These are phyloP conservation scores for Carassius carassius DNA, from an alignment of 2,113 vertebrate genomes.

Conservation along the genomic window DNA sequence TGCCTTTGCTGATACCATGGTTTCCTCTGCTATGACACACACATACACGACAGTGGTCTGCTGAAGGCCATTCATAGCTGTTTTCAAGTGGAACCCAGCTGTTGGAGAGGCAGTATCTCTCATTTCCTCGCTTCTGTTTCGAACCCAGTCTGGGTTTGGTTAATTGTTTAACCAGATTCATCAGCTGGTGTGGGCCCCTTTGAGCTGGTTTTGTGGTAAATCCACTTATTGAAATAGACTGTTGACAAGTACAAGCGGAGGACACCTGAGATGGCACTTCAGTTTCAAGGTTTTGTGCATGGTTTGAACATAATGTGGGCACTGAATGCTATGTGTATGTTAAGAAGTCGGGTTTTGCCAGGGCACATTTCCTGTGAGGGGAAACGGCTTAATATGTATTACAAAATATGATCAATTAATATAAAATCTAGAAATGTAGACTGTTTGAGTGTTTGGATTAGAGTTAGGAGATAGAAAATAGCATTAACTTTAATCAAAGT, in stretches of 20 bases:
- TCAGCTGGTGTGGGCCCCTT: slow-evolving; percentile 46
- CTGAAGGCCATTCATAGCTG: slow-evolving; percentile 61
- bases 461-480: too few species aligned
- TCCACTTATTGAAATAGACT: slow-evolving; percentile 51
- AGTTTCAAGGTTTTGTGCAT: slow-evolving; percentile 45
- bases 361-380: too few species aligned
- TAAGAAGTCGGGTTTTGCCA: neutral
- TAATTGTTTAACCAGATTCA: slow-evolving; percentile 58
- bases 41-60: slow-evolving; percentile 38
- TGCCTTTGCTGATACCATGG: slow-evolving; percentile 60
- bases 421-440: neutral
- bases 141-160: slow-evolving; percentile 37
- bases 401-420: neutral
- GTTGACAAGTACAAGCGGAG: slow-evolving; percentile 39
- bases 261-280: slow-evolving; percentile 52
- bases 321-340: neutral
- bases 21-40: slow-evolving; percentile 44
- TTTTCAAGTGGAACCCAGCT: slow-evolving; percentile 59
- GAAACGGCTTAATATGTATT: too few species aligned
- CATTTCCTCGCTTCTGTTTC: slow-evolving; percentile 27
- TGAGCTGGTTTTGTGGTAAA: slow-evolving; percentile 55
- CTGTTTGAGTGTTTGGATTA: neutral
- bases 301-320: slow-evolving; percentile 8
- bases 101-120: slow-evolving; percentile 44
- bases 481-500: too few species aligned